A percentile compares a stretch with the other conserved stretches of the same genome.
These are phyloP conservation scores for Elephas maximus DNA, from an alignment of 2,113 vertebrate genomes.

Conservation along the genomic window DNA sequence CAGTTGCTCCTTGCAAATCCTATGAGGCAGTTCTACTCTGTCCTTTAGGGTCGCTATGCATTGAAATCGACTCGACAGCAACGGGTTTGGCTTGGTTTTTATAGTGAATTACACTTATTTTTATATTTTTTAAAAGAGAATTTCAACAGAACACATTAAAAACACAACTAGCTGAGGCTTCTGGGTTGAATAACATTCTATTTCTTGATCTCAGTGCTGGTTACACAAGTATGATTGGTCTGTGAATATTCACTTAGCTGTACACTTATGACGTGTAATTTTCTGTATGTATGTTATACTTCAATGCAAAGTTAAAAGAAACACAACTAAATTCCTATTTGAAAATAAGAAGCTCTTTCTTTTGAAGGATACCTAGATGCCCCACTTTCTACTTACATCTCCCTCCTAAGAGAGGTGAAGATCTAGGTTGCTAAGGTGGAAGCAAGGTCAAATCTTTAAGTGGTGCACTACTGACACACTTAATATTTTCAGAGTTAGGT, in stretches of 20 bases:
- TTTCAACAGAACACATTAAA: constrained; percentile 42
- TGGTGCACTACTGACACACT: background rate
- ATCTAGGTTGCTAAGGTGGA: constrained; percentile 38
- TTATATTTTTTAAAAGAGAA: constrained; percentile 42
- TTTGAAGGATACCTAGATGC: background rate
- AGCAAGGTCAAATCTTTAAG: constrained; percentile 51
- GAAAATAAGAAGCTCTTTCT: constrained; percentile 29
- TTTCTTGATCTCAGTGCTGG: constrained; percentile 24
- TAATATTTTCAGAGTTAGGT: constrained; percentile 18
- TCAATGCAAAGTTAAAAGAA: constrained; percentile 47
- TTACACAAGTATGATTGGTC: constrained; percentile 23
- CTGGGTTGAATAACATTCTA: constrained; percentile 6
- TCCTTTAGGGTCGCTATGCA: too few relatives aligned
- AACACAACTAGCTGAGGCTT: constrained; percentile 10
- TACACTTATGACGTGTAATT: too few relatives aligned
- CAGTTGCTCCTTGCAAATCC: too few relatives aligned
- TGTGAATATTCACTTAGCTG: constrained; percentile 48
- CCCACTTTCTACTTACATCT: background rate
- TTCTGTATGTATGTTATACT: background rate
- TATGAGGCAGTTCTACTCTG: too few relatives aligned
- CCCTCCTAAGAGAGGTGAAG: constrained; percentile 46
- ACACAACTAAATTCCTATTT: constrained; percentile 28
- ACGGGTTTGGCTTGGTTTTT: too few relatives aligned
- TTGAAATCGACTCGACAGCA: too few relatives aligned
- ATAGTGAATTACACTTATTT: background rate